phyloP scores from a whole-genome alignment of 2,888 invertebrate genomes.

The Erebia aethiops region DNA sequence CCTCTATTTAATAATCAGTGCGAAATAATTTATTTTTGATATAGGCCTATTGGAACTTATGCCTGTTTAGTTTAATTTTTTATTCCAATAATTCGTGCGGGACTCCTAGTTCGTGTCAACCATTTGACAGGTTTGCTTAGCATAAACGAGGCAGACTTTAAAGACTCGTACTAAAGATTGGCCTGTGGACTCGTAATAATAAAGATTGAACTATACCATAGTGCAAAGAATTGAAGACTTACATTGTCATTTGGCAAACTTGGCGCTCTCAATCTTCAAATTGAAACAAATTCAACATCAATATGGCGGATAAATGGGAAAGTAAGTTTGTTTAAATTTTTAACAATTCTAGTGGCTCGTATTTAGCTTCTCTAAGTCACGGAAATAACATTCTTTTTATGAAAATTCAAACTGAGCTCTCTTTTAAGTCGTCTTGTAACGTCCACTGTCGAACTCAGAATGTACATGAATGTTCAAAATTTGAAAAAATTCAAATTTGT shows the following conservation, averaged over 20 bases:
- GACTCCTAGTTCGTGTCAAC: no score
- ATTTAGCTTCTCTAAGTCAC: constrained; percentile 19
- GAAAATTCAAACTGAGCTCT: constrained; percentile 39
- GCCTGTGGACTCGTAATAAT: no score
- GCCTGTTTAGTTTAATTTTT: no score
- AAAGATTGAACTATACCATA: constrained; percentile 24
- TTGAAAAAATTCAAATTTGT: constrained; percentile 82
- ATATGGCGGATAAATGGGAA: constrained; percentile 92
- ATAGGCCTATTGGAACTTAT: no score
- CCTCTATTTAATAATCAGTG: no score
- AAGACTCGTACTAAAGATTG: no score
- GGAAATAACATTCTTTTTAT: constrained; percentile 35
- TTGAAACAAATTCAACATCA: constrained; percentile 79
- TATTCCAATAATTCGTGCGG: no score
- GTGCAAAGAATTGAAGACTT: constrained; percentile 34
- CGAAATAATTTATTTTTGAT: no score
- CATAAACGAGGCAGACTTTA: no score
- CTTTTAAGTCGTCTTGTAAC: constrained; percentile 35
- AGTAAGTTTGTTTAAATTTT: constrained; percentile 85
- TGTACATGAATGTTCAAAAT: constrained; percentile 70
- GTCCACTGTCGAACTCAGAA: constrained; percentile 48
- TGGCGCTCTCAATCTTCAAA: constrained; percentile 76
- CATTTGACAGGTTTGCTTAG: no score
- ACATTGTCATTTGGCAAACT: constrained; percentile 48
- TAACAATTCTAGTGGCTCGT: constrained; percentile 38